Conservation (phyloP, 2,888 invertebrate genomes). For the Scaeva pyrastri region DNA sequence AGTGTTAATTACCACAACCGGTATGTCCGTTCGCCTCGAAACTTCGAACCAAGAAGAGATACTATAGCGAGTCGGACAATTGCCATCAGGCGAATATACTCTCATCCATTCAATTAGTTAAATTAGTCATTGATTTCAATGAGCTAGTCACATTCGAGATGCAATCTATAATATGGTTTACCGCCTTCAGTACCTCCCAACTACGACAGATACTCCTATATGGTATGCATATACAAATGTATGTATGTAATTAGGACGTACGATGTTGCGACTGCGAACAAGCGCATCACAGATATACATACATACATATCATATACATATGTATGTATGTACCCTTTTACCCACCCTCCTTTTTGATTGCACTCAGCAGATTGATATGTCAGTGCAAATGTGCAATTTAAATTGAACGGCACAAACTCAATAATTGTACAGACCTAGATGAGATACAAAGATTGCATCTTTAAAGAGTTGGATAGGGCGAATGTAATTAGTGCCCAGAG, state of each 20-base stretch:
- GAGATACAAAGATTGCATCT: slow-evolving; percentile 10
- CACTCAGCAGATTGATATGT: slow-evolving; percentile 48
- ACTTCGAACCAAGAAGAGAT: slow-evolving; percentile 10
- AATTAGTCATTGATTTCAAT: slow-evolving; percentile 77
- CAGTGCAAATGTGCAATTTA: slow-evolving; percentile 46
- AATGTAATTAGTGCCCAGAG: slow-evolving; percentile 59
- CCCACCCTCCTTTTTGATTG: slow-evolving; percentile 16
- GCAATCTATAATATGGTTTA: slow-evolving; percentile 60
- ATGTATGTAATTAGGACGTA: neutral
- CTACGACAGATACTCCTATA: no score
- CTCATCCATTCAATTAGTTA: slow-evolving; percentile 76
- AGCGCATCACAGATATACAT: neutral
- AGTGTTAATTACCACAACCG: slow-evolving; percentile 77
- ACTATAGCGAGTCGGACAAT: slow-evolving; percentile 11
- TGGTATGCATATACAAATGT: no score
- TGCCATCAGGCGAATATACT: slow-evolving; percentile 55
- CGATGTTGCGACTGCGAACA: neutral
- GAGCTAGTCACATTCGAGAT: slow-evolving; percentile 60
- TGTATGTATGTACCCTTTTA: neutral
- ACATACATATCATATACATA: no score
- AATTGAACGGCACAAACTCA: slow-evolving; percentile 34
- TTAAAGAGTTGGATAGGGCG: slow-evolving; percentile 40
- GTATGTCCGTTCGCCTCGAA: slow-evolving; percentile 27
- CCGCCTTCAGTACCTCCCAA: slow-evolving; percentile 16
- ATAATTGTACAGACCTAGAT: slow-evolving; percentile 39